These are phyloP conservation scores for Vireo griseus DNA, from an alignment of 2,797 vertebrate genomes.

Conservation along the genomic window DNA sequence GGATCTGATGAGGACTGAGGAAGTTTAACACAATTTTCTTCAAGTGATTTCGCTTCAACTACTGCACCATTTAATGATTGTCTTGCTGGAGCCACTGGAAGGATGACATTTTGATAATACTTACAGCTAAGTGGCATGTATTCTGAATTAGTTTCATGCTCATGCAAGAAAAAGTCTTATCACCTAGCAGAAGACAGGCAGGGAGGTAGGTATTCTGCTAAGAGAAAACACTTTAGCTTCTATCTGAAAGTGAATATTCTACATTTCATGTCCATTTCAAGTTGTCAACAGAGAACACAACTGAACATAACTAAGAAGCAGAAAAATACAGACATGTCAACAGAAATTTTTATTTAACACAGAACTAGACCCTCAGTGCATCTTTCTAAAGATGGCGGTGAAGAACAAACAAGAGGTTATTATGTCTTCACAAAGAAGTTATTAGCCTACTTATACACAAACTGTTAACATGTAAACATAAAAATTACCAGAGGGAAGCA, in stretches of 20 bases:
- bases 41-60: slow-evolving; percentile 48
- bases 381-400: not conserved
- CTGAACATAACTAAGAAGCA: not conserved
- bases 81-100: slow-evolving; percentile 67
- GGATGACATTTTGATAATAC: slow-evolving; percentile 28
- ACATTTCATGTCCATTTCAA: not conserved
- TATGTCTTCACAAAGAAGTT: not conserved
- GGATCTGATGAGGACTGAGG: slow-evolving; percentile 71
- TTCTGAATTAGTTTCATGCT: not conserved
- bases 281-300: not conserved
- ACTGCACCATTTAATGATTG: slow-evolving; percentile 71
- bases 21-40: slow-evolving; percentile 56
- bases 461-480: not conserved
- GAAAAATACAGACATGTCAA: not conserved
- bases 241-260: not conserved
- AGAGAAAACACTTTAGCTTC: not conserved
- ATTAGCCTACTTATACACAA: not conserved
- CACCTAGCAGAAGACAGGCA: not conserved
- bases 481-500: slow-evolving; percentile 75
- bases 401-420: not conserved
- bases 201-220: not conserved
- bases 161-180: not conserved
- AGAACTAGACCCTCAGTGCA: not conserved
- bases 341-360: not conserved
- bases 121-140: not conserved